phyloP scores from a whole-genome alignment of 2,888 invertebrate genomes.

The Linhomoeus sp. region DNA sequence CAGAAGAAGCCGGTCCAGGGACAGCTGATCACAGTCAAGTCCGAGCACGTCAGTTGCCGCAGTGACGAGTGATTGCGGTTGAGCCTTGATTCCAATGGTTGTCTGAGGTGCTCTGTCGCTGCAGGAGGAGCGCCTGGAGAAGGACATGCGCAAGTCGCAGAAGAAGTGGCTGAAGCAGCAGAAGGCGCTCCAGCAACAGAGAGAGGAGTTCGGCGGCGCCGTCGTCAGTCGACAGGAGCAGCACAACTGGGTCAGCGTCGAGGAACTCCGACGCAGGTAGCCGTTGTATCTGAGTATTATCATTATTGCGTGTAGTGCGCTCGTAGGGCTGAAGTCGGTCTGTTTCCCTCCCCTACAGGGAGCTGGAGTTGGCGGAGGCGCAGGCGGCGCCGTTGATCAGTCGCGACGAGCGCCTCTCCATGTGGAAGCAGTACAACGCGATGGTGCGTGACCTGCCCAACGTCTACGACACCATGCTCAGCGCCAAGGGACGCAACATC shows the following conservation, averaged over 20 bases:
- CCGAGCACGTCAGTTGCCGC: background rate
- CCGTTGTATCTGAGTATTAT: too few relatives aligned
- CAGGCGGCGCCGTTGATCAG: background rate
- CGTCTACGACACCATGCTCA: constrained; percentile 6
- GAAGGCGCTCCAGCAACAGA: constrained; percentile 7
- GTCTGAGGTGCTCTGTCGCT: constrained; percentile 1
- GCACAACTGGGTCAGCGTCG: too few relatives aligned
- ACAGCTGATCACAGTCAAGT: constrained; percentile 2
- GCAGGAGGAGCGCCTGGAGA: constrained; percentile 10
- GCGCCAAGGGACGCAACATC: background rate
- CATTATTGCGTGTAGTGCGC: too few relatives aligned
- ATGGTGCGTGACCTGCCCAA: background rate
- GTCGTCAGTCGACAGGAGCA: too few relatives aligned
- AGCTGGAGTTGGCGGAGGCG: background rate
- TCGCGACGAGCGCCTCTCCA: background rate
- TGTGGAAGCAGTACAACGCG: background rate
- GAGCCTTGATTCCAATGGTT: too few relatives aligned
- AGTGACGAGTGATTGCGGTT: constrained; percentile 1
- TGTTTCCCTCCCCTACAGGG: background rate
- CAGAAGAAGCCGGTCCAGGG: background rate
- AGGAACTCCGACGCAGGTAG: too few relatives aligned
- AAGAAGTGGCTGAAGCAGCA: constrained; percentile 10
- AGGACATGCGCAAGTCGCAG: constrained; percentile 14
- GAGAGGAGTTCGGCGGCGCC: background rate
- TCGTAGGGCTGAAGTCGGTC: too few relatives aligned